These are phyloP conservation scores for Drosophila watanabei DNA, from an alignment of 1,140 invertebrate species.

Conservation along the genomic window DNA sequence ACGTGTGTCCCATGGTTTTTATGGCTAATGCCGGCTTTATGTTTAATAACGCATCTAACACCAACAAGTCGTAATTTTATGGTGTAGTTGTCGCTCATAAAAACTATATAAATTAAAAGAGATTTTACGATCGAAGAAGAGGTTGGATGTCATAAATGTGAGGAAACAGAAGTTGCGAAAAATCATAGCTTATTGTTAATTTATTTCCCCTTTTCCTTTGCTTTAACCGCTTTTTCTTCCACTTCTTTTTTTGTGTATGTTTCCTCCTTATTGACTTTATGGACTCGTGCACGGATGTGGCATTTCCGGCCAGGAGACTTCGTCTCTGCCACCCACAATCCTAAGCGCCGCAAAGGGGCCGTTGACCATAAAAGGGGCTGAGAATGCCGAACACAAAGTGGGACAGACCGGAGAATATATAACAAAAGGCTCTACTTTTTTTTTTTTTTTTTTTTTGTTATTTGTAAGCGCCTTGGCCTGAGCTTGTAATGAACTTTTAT, in stretches of 20 bases:
- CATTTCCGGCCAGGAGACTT: constrained; percentile 64
- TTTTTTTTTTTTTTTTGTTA: constrained; percentile 51
- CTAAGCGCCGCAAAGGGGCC: constrained; percentile 41
- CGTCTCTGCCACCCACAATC: constrained; percentile 46
- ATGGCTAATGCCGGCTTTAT: constrained; percentile 10
- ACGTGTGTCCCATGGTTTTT: neutral
- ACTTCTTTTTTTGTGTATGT: constrained; percentile 14
- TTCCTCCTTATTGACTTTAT: constrained; percentile 34
- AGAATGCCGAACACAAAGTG: constrained; percentile 45
- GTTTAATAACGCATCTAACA: constrained; percentile 7
- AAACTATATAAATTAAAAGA: constrained; percentile 13
- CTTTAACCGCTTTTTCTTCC: constrained; percentile 36
- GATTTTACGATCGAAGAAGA: constrained; percentile 22
- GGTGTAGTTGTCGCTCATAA: constrained; percentile 17
- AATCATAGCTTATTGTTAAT: constrained; percentile 79
- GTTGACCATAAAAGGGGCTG: constrained; percentile 72
- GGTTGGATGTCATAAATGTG: constrained; percentile 46
- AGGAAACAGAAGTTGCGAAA: constrained; percentile 50
- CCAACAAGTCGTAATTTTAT: constrained; percentile 10
- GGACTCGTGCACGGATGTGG: constrained; percentile 71
- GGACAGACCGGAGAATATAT: constrained; percentile 36
- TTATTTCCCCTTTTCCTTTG: constrained; percentile 71
- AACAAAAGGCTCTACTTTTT: constrained; percentile 45
- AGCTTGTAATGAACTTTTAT: constrained; percentile 82
- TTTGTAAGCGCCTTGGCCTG: constrained; percentile 71